phyloP scores from a whole-genome alignment of 2,888 invertebrate species.

The Eulithis testata region DNA sequence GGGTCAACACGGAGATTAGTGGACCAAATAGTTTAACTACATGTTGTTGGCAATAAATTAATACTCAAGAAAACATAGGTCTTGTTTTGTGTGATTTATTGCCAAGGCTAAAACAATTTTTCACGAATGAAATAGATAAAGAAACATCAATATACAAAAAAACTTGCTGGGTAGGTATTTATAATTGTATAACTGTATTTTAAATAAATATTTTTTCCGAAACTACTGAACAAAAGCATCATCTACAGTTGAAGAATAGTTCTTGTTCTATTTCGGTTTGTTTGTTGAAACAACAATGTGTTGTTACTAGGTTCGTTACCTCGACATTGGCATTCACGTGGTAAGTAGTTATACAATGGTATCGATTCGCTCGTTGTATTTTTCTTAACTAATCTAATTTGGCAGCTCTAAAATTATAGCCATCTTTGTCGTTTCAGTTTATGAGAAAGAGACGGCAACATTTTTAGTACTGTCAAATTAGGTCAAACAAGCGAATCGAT shows the following conservation, averaged over 20 bases:
- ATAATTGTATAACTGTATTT: not conserved
- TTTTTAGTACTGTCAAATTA: no score
- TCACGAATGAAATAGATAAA: no score
- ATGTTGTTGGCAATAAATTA: slow-evolving; percentile 25
- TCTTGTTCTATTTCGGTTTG: slow-evolving; percentile 39
- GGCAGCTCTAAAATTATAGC: no score
- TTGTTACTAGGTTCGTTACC: slow-evolving; percentile 41
- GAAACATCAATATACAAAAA: no score
- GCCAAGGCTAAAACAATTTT: no score
- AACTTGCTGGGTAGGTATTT: not conserved
- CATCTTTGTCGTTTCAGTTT: no score
- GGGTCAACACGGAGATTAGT: slow-evolving; percentile 50
- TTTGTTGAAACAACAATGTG: slow-evolving; percentile 34
- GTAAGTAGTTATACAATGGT: slow-evolving; percentile 29
- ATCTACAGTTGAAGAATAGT: not conserved
- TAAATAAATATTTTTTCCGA: not conserved
- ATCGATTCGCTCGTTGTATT: no score
- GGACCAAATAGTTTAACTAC: slow-evolving; percentile 33
- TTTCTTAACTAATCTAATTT: no score
- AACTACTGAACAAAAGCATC: slow-evolving; percentile 1
- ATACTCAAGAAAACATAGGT: slow-evolving; percentile 17
- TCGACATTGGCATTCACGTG: slow-evolving; percentile 44
- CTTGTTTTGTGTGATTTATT: no score
- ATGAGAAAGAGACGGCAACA: no score
- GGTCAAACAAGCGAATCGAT: no score